phyloP scores from a whole-genome alignment of 2,113 vertebrate genomes.

The Myxocyprinus asiaticus region DNA sequence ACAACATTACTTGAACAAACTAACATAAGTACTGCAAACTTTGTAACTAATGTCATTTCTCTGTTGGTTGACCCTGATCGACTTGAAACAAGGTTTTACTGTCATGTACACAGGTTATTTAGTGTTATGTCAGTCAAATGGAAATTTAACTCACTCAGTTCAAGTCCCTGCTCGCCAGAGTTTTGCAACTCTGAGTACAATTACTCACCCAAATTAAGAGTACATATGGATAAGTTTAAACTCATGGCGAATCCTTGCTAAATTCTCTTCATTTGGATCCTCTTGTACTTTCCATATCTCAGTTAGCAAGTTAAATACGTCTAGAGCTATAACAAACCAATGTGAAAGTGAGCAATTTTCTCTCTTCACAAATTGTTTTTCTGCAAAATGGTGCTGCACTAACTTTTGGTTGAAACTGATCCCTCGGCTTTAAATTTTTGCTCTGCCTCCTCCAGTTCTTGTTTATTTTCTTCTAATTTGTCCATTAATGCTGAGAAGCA shows the following conservation, averaged over 20 bases:
- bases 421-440: neutral
- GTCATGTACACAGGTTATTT: too few species aligned
- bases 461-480: conserved; percentile 28
- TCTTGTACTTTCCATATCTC: neutral
- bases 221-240: neutral
- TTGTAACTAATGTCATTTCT: too few species aligned
- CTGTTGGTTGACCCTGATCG: neutral
- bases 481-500: neutral
- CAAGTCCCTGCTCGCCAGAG: conserved; percentile 17
- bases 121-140: too few species aligned
- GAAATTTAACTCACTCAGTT: conserved; percentile 15
- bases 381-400: neutral
- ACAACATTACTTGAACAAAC: too few species aligned
- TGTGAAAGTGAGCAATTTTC: neutral
- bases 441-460: conserved; percentile 11
- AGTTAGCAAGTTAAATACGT: neutral
- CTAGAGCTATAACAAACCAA: neutral
- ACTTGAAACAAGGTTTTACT: too few species aligned
- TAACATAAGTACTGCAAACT: too few species aligned
- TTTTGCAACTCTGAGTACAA: conserved; percentile 8
- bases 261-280: conserved; percentile 16
- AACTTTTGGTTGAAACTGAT: neutral
- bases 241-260: neutral
- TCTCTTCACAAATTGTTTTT: too few species aligned
- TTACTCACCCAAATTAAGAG: neutral